Percentiles rank a stretch among this genome's conserved stretches.
phyloP scores from a whole-genome alignment of 1,140 invertebrate species.

The Paralvinella palmiformis region DNA sequence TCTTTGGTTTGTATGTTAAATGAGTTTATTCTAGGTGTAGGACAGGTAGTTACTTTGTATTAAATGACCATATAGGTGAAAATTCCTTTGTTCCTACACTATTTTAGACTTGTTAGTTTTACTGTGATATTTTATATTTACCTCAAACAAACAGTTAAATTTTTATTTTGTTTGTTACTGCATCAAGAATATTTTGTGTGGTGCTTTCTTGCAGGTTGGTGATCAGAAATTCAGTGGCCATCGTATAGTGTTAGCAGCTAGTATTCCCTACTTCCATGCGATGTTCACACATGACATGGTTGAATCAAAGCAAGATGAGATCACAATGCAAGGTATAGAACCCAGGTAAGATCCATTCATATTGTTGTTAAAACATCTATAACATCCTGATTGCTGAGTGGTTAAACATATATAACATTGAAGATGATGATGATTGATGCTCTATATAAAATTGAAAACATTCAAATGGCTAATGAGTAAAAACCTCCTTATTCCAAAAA shows the following conservation, averaged over 20 bases:
- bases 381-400: too few relatives aligned
- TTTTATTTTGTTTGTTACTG: neutral
- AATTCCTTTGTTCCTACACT: neutral
- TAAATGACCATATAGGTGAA: neutral
- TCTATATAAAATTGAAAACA: too few relatives aligned
- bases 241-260: conserved; percentile 75
- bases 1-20: too few relatives aligned
- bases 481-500: too few relatives aligned
- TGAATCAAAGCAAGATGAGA: conserved; percentile 75
- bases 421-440: neutral
- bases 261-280: conserved; percentile 84
- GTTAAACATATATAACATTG: neutral
- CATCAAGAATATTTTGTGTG: neutral
- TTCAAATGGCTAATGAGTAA: too few relatives aligned
- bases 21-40: neutral
- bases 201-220: conserved; percentile 58
- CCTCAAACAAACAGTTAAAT: neutral
- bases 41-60: neutral
- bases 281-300: conserved; percentile 89
- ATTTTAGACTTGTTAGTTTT: neutral
- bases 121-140: neutral
- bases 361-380: too few relatives aligned
- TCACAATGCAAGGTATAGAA: conserved; percentile 75
- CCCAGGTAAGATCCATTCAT: conserved; percentile 61
- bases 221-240: conserved; percentile 76